These are phyloP conservation scores for Drosophila bunnanda DNA, from an alignment of 2,888 invertebrate genomes.

Conservation along the genomic window DNA sequence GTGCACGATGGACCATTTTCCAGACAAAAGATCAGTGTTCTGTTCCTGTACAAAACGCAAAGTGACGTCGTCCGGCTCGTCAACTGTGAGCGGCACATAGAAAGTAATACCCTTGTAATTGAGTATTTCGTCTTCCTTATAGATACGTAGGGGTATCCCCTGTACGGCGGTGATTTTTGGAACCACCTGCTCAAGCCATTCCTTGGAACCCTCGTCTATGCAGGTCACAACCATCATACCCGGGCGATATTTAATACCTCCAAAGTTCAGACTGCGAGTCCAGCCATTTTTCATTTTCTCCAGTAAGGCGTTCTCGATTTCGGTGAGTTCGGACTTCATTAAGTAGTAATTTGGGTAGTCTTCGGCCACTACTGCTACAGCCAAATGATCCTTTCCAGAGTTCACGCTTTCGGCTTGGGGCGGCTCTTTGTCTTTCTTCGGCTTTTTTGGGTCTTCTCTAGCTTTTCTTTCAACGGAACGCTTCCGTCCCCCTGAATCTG, in stretches of 20 bases:
- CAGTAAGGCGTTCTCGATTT: background rate
- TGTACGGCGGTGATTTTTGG: background rate
- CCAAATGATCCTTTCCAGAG: background rate
- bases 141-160: background rate
- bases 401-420: background rate
- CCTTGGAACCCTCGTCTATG: conserved; percentile 5
- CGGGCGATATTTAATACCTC: conserved; percentile 1
- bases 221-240: conserved; percentile 3
- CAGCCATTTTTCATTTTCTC: conserved; percentile 20
- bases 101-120: background rate
- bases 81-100: background rate
- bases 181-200: conserved; percentile 10
- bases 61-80: conserved; percentile 5
- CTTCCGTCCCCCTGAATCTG: background rate
- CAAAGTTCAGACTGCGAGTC: conserved; percentile 13
- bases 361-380: background rate
- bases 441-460: conserved; percentile 4
- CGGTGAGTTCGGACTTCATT: background rate
- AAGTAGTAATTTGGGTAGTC: background rate
- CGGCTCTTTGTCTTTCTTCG: background rate
- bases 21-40: conserved; percentile 8
- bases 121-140: background rate
- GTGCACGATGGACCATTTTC: background rate
- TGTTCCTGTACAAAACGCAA: background rate
- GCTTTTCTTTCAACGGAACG: background rate